Base-by-base conservation (phyloP, 2,797 vertebrate genomes). In the Esox lucius region DNA sequence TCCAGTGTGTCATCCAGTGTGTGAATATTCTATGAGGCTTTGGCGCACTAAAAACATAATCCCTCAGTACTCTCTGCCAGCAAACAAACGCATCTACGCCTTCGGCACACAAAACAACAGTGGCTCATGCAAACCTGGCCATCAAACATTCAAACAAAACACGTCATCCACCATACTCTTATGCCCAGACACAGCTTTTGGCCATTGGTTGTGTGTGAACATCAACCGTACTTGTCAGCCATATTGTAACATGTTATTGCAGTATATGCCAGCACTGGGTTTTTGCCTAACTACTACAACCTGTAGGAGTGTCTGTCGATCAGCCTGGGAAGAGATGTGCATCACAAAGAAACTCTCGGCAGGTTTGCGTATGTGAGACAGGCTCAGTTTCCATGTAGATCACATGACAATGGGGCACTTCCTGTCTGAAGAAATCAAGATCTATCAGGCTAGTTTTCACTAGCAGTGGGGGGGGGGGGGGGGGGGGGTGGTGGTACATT, bases 401-500 rank as follows among this genome's bases (percentile, higher is more conserved):
- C 33, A 76, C 76, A 80, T 84, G 78, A 79, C 42, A 46, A 42
- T 42, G 9, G 9, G 1, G 42, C 13, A 13, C 7, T 73, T 65
- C 72, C 71, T 48, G 24, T 16, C 51, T 42, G 19, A 73, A 75
- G 75, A 73, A 75, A 56, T 78, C 65, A 69, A 73, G 69, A 80
- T 74, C 53, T 53, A 67, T 48, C 72, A 6, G 71, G 68, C 26
- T 70, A 61, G 74, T 80, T 51, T 24, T 73, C 66, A 73, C 53
- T 59, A n/a, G 33, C 65, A 28, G 68, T 73, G 26, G 82, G 75
- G 76, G 71, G 68, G 64, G 26, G 19, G 17, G 51, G 31, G 65
- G 35, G 74, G 61, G n/a, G n/a, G n/a, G n/a, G n/a, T n/a, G n/a
- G n/a, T n/a, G n/a, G 71, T 89, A 91, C 90, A 91, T 92, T 93